These are phyloP conservation scores for Drosophila kanapiae DNA, from an alignment of 1,140 invertebrate species.

Conservation along the genomic window DNA sequence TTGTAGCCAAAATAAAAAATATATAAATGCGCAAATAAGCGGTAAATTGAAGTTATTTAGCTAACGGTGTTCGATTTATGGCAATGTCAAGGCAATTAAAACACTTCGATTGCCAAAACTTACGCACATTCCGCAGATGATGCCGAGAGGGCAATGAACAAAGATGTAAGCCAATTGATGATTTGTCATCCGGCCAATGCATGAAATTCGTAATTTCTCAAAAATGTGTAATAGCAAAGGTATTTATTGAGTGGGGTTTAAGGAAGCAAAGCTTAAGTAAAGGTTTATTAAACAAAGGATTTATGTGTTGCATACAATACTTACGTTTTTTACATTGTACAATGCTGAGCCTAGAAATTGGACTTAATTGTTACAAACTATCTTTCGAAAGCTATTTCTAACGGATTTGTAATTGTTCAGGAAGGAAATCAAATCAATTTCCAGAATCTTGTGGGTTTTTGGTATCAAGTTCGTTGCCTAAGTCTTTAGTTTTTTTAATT, in stretches of 20 bases:
- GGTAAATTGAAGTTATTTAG: conserved; percentile 20
- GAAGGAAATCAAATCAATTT: too few relatives aligned
- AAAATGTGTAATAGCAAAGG: not conserved
- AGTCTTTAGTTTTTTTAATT: conserved; percentile 58
- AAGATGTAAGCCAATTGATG: conserved; percentile 10
- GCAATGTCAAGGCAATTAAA: conserved; percentile 45
- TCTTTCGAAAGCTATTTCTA: not conserved
- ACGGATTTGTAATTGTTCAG: not conserved
- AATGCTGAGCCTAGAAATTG: too few relatives aligned
- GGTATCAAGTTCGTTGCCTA: conserved; percentile 64
- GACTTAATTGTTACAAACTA: not conserved
- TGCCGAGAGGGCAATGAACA: conserved; percentile 35
- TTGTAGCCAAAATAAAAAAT: not conserved
- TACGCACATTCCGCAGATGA: conserved; percentile 19
- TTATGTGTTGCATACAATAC: too few relatives aligned
- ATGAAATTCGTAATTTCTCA: conserved; percentile 1
- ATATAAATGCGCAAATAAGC: not conserved
- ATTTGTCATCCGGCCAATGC: conserved; percentile 17
- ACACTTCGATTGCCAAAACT: conserved; percentile 31
- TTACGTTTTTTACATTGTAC: too few relatives aligned
- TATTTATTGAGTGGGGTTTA: not conserved
- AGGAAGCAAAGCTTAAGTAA: not conserved
- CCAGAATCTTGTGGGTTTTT: too few relatives aligned
- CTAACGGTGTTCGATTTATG: conserved; percentile 23
- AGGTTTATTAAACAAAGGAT: not conserved